These are phyloP conservation scores for Seira sanloemensis DNA, from an alignment of 2,888 invertebrate genomes.

Conservation along the genomic window DNA sequence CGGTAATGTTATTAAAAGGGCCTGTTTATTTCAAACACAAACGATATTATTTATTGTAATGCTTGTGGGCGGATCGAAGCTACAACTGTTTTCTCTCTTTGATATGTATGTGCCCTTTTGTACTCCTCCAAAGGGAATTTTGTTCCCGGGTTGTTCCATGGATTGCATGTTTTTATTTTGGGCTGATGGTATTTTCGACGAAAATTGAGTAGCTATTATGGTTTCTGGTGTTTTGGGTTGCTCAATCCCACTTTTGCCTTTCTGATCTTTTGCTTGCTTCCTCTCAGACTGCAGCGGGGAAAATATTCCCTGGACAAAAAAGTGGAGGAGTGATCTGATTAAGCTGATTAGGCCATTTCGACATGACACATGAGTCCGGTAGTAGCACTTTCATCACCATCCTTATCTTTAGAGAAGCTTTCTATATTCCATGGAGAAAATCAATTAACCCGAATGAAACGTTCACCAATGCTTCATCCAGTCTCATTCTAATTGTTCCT, in stretches of 20 bases:
- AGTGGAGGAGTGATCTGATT: conserved; percentile 32
- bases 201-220: too few species aligned
- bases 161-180: too few species aligned
- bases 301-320: conserved; percentile 8
- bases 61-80: too few species aligned
- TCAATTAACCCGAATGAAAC: not conserved
- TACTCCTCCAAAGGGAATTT: too few species aligned
- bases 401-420: not conserved
- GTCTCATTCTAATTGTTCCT: not conserved
- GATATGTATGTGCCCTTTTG: too few species aligned
- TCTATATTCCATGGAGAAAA: not conserved
- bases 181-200: too few species aligned
- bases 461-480: not conserved
- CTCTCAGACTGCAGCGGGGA: too few species aligned
- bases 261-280: not conserved
- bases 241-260: not conserved
- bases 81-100: too few species aligned
- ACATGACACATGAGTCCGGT: conserved; percentile 20
- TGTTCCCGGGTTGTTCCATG: too few species aligned
- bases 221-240: not conserved
- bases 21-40: not conserved
- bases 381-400: not conserved
- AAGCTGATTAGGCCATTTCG: conserved; percentile 42
- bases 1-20: not conserved
- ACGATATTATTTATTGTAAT: too few species aligned